Conservation (phyloP, 1,140 invertebrate species). For the Pseudoatta argentina region DNA sequence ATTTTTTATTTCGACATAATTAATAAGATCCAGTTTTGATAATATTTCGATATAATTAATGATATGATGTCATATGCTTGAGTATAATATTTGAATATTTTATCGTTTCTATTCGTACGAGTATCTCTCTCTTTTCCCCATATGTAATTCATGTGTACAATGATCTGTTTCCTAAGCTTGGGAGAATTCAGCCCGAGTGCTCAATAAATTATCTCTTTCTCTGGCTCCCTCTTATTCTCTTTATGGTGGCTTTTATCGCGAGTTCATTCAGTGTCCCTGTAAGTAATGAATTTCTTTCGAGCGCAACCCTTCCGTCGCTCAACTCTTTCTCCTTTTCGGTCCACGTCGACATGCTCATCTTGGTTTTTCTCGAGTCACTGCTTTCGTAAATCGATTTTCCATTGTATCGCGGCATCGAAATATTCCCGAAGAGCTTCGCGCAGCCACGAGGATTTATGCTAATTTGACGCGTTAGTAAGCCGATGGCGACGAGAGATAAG, state of each 20-base stretch:
- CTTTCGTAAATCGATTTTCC: slow-evolving; percentile 73
- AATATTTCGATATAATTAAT: background rate
- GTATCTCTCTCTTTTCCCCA: background rate
- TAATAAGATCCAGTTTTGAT: background rate
- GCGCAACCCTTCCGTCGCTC: background rate
- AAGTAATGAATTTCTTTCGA: slow-evolving; percentile 57
- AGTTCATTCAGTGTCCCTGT: slow-evolving; percentile 35
- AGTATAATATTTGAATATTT: background rate
- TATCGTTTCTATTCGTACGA: background rate
- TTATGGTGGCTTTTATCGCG: slow-evolving; percentile 44
- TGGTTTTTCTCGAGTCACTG: slow-evolving; percentile 60
- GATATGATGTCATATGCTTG: background rate
- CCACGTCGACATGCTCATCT: slow-evolving; percentile 63
- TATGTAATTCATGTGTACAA: slow-evolving; percentile 17
- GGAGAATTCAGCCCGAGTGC: background rate
- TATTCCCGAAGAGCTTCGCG: slow-evolving; percentile 66
- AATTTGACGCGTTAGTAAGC: slow-evolving; percentile 75
- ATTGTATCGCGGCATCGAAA: slow-evolving; percentile 73
- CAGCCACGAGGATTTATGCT: slow-evolving; percentile 74
- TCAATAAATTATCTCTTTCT: slow-evolving; percentile 35
- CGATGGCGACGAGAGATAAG: slow-evolving; percentile 66
- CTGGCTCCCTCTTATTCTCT: background rate
- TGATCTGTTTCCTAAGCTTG: slow-evolving; percentile 3
- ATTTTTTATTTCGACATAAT: no score
- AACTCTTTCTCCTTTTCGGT: slow-evolving; percentile 12